Evolutionary conservation across 2,113 vertebrate species (phyloP), one percentile per base, ranked within the genome.

Genomic region (Sinocyclocheilus anshuiensis): DNA sequence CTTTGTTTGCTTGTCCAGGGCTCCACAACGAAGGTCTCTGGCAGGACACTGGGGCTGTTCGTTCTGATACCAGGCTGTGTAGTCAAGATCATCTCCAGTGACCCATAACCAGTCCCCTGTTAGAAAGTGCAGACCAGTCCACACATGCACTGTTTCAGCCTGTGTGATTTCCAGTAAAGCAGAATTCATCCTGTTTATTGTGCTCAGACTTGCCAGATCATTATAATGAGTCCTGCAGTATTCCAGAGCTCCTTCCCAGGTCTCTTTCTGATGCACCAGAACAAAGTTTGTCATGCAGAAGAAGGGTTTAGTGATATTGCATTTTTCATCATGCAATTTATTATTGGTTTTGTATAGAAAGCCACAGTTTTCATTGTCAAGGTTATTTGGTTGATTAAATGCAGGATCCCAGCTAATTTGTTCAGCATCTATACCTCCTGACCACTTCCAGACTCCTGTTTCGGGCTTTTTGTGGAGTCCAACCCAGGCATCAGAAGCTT

Each of bases 121-220:
- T 29, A 81, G 77, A 75, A 24, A 86, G 13, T 13, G 36, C 18
- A 86, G 53, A 45, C 84, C 84, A 57, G 2, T 81, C 84, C 84
- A 86, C 16, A 86, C 53, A n/a, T 61, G 2, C 29, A 15, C 8
- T 15, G 65, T 81, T 39, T 81, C 29, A 26, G 53, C 67, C 5
- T 16, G 33, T 71, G 53, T 20, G 50, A 69, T 33, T 12, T 22
- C 13, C 0, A 4, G 0, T 22, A 29, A 20, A 81, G 77, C 67
- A 2, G 10, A 26, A 22, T 24, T 0, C 48, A 72, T 74, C 29
- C 39, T 69, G 1, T 26, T 1, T 8, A 1, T 2, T 29, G 65
- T 81, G 65, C 15, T 78, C 48, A 86, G 77, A 33, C 50, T 74
- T 4, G 77, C 77, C 53, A 86, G 77, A 59, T 86, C 36, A 22